Evolutionary conservation across 1,140 invertebrate genomes (phyloP).

Genomic region (Drosophila guanche): DNA sequence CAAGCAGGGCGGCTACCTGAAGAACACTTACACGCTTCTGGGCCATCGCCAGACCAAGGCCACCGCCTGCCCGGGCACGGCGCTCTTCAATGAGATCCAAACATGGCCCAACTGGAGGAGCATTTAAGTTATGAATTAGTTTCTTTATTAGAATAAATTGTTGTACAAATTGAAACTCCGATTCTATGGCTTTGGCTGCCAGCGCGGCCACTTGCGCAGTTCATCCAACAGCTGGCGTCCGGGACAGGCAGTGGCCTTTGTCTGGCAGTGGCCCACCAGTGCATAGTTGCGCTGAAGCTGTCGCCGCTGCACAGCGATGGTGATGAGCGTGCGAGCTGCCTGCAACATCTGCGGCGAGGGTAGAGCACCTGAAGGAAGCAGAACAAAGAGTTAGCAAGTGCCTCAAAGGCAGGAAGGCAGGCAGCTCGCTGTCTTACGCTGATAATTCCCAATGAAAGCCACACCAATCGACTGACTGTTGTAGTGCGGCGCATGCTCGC

Average conservation of each 20-base stretch:
- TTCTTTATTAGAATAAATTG: neutral
- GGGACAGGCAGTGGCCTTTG: slow-evolving; percentile 42
- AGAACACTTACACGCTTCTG: slow-evolving; percentile 84
- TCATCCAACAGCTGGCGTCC: slow-evolving; percentile 31
- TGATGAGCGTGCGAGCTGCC: slow-evolving; percentile 85
- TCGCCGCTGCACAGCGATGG: slow-evolving; percentile 28
- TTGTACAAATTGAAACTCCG: neutral
- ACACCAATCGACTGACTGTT: slow-evolving; percentile 88
- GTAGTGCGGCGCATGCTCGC: slow-evolving; percentile 87
- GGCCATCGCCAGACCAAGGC: slow-evolving; percentile 88
- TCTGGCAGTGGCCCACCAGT: slow-evolving; percentile 37
- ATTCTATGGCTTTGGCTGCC: slow-evolving; percentile 23
- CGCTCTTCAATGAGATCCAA: slow-evolving; percentile 85
- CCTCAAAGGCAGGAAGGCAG: too few species aligned
- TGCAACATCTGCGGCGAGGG: slow-evolving; percentile 86
- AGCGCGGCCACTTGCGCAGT: slow-evolving; percentile 33
- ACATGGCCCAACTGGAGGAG: slow-evolving; percentile 84
- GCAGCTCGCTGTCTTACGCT: slow-evolving; percentile 30
- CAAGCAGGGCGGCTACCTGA: slow-evolving; percentile 80
- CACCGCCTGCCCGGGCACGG: slow-evolving; percentile 88
- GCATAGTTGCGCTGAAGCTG: slow-evolving; percentile 37
- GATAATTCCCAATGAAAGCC: slow-evolving; percentile 85
- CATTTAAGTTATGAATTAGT: slow-evolving; percentile 22
- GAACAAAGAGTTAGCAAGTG: neutral
- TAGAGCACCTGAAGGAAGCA: slow-evolving; percentile 29